Evolutionary conservation across 92 coral and sea anemone genomes (phyloP).

Genomic region (Pocillopora grandis): DNA sequence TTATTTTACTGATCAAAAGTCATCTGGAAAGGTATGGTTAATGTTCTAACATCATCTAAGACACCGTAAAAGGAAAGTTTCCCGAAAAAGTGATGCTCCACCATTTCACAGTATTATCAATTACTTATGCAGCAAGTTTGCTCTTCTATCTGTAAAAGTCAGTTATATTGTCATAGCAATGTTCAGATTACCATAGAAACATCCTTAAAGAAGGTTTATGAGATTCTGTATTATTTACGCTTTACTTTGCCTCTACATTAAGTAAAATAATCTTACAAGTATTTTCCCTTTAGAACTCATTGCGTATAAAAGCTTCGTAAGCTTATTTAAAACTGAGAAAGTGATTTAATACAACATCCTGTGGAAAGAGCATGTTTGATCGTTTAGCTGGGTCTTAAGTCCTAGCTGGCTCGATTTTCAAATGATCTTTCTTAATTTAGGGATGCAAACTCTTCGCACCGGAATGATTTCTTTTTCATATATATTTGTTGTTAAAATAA

Average conservation of each 20-base stretch:
- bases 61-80: not conserved
- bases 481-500: too few relatives aligned
- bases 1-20: not conserved
- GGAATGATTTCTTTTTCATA: too few relatives aligned
- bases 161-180: constrained; percentile 66
- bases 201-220: not conserved
- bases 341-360: too few relatives aligned
- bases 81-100: not conserved
- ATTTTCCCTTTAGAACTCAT: too few relatives aligned
- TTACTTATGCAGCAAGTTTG: not conserved
- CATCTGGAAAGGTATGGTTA: constrained; percentile 15
- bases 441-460: too few relatives aligned
- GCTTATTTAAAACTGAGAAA: too few relatives aligned
- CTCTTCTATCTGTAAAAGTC: not conserved
- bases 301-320: too few relatives aligned
- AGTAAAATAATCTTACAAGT: too few relatives aligned
- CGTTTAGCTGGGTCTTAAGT: too few relatives aligned
- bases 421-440: too few relatives aligned
- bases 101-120: not conserved
- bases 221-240: not conserved
- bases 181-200: constrained; percentile 75
- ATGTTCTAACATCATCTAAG: not conserved
- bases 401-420: too few relatives aligned
- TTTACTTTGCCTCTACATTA: not conserved
- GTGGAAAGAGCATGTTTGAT: too few relatives aligned